These are phyloP conservation scores for Chrysochloris asiatica DNA, from an alignment of 2,113 vertebrate genomes.

Conservation along the genomic window DNA sequence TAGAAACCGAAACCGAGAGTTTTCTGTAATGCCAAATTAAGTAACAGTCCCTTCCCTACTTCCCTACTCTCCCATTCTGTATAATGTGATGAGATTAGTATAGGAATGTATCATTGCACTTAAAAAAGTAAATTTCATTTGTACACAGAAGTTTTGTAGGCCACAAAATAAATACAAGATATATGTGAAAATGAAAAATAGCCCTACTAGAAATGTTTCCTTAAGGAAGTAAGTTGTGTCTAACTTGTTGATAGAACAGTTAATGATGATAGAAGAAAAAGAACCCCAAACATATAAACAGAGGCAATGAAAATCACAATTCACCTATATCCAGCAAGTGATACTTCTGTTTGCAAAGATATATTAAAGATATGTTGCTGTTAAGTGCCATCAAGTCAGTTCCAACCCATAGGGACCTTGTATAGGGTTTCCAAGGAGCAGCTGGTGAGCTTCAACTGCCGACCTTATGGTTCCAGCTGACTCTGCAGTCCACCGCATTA, in stretches of 20 bases:
- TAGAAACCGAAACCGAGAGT: not conserved
- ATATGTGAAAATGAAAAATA: constrained; percentile 24
- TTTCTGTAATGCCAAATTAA: constrained; percentile 15
- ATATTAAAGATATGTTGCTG: too few relatives aligned
- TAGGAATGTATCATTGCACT: not conserved
- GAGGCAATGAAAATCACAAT: not conserved
- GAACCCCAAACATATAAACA: not conserved
- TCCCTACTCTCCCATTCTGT: not conserved
- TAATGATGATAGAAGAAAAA: not conserved
- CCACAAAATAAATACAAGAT: not conserved
- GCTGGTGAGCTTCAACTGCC: too few relatives aligned
- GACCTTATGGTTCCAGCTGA: too few relatives aligned
- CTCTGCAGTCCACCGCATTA: too few relatives aligned
- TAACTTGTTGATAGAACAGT: constrained; percentile 9
- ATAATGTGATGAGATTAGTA: not conserved
- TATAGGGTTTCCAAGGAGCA: too few relatives aligned
- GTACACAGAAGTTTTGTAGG: not conserved
- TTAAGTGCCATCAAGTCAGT: too few relatives aligned
- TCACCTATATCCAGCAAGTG: not conserved
- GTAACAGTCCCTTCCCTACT: too few relatives aligned
- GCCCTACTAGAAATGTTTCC: not conserved
- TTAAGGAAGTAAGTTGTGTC: constrained; percentile 26
- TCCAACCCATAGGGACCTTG: too few relatives aligned
- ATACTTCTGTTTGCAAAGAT: constrained; percentile 30
- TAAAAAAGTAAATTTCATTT: constrained; percentile 26